Conservation (phyloP, 2,113 vertebrate genomes). For the Enhydra lutris region DNA sequence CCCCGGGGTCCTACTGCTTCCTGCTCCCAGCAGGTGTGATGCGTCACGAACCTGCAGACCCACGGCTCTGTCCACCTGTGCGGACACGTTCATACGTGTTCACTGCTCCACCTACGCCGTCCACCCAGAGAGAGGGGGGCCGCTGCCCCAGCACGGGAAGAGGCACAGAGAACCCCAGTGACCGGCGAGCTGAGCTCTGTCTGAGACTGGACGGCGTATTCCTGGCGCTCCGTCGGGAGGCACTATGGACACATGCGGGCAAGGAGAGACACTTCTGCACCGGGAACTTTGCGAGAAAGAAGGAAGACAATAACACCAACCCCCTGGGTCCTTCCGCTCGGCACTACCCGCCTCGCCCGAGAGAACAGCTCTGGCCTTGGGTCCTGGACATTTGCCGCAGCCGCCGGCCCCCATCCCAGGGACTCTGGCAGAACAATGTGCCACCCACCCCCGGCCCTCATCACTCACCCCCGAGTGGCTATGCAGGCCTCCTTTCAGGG, state of each 20-base stretch:
- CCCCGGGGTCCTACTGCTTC: not conserved
- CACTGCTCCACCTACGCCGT: fast-evolving
- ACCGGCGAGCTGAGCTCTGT: fast-evolving
- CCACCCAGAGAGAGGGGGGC: not conserved
- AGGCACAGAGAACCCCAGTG: not conserved
- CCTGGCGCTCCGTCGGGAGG: not conserved
- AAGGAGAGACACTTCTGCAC: not conserved
- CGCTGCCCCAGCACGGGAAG: no score
- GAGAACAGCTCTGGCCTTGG: not conserved
- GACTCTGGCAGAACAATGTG: not conserved
- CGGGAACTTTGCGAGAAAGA: not conserved
- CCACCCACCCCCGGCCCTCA: not conserved
- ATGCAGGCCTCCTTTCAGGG: not conserved
- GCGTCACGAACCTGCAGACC: not conserved
- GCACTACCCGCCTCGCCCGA: fast-evolving
- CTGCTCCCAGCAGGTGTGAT: no score
- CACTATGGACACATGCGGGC: not conserved
- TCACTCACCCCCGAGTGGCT: no score
- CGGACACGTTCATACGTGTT: fast-evolving
- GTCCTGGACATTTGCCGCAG: not conserved
- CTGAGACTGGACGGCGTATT: not conserved
- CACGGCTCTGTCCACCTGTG: not conserved
- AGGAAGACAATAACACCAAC: not conserved
- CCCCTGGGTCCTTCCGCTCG: not conserved
- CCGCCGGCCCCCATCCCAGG: not conserved